phyloP scores from a whole-genome alignment of 2,113 vertebrate species.

The Carassius carassius region DNA sequence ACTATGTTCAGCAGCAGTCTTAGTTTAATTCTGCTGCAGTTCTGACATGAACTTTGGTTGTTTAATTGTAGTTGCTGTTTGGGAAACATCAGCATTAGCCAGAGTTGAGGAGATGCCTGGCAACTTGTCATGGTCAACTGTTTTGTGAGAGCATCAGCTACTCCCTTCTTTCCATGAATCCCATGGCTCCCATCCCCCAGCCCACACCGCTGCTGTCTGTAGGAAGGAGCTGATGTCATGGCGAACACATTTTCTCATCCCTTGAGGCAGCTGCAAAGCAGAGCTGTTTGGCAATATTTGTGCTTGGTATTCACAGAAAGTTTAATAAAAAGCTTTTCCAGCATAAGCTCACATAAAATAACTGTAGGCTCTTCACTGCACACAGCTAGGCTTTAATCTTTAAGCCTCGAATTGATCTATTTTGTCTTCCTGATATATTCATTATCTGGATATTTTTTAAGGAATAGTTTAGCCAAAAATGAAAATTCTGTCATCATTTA shows the following conservation, averaged over 20 bases:
- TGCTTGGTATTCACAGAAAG: conserved; percentile 20
- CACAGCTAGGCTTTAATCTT: neutral
- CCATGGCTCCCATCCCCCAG: neutral
- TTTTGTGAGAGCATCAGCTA: conserved; percentile 40
- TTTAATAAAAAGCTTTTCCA: conserved; percentile 13
- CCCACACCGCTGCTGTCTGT: conserved; percentile 28
- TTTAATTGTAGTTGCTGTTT: conserved; percentile 17
- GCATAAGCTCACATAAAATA: conserved; percentile 24
- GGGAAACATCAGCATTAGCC: conserved; percentile 19
- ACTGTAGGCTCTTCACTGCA: neutral
- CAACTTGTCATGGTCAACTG: conserved; percentile 41
- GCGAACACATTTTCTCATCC: conserved; percentile 41
- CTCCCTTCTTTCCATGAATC: conserved; percentile 39
- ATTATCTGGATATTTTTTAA: neutral
- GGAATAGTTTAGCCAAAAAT: neutral
- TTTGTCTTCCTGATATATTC: neutral
- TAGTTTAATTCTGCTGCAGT: neutral
- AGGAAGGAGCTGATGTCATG: conserved; percentile 49
- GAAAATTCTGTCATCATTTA: neutral
- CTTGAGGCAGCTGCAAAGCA: conserved; percentile 40
- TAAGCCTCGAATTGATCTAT: neutral
- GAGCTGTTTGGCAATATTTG: conserved; percentile 15
- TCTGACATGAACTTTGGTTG: neutral
- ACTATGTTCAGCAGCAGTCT: neutral
- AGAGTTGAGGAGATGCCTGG: conserved; percentile 33